These are phyloP conservation scores for Campopleginae sp. DNA, from an alignment of 2,888 invertebrate genomes.

Conservation along the genomic window DNA sequence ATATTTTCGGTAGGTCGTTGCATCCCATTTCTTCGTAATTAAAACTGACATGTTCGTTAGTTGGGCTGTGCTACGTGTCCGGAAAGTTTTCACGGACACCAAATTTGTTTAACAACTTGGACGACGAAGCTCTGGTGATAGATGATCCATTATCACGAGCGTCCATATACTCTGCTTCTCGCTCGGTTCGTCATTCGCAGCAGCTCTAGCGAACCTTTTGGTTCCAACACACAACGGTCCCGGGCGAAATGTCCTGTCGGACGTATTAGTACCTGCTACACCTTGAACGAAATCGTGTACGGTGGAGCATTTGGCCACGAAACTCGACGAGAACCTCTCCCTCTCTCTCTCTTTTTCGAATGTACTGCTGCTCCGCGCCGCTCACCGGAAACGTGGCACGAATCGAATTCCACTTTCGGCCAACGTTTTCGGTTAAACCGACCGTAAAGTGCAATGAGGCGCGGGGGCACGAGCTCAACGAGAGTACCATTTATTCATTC, in stretches of 20 bases:
- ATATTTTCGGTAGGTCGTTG: neutral
- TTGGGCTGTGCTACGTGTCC: neutral
- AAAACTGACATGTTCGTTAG: neutral
- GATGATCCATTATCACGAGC: neutral
- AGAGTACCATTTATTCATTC: conserved; percentile 61
- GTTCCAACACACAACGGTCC: conserved; percentile 36
- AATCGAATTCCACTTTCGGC: conserved; percentile 82
- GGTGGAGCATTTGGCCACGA: conserved; percentile 36
- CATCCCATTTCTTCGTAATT: neutral
- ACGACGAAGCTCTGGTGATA: neutral
- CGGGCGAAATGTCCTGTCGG: conserved; percentile 29
- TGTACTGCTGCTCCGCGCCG: conserved; percentile 65
- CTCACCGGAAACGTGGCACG: conserved; percentile 76
- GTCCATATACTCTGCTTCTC: neutral
- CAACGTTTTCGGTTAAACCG: conserved; percentile 76
- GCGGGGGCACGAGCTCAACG: conserved; percentile 70
- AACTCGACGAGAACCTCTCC: conserved; percentile 18
- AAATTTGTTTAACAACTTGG: neutral
- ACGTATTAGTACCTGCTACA: conserved; percentile 50
- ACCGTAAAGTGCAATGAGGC: conserved; percentile 80
- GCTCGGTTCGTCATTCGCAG: conserved; percentile 26
- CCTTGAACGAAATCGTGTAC: conserved; percentile 45
- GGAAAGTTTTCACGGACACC: neutral
- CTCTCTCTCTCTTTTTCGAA: conserved; percentile 23
- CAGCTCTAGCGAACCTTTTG: conserved; percentile 16